Evolutionary conservation across 23 tunicate genomes (phyloP).

Genomic region (Oikopleura dioica): DNA sequence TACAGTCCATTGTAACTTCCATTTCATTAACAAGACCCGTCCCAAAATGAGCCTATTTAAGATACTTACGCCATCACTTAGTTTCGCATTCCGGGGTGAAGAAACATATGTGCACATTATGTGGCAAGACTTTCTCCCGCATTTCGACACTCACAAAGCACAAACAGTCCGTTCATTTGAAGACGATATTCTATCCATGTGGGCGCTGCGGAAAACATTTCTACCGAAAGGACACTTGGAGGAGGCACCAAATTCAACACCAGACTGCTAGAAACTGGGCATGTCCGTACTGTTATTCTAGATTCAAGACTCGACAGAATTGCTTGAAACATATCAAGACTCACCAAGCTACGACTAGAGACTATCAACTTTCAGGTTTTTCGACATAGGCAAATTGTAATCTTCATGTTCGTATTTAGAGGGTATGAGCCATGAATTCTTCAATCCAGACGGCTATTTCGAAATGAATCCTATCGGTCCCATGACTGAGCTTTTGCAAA

Average conservation of each 20-base stretch:
- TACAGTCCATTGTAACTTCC: no score
- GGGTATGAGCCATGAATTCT: no score
- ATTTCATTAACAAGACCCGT: no score
- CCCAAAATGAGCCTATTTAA: no score
- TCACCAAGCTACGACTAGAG: background rate
- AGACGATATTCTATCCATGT: no score
- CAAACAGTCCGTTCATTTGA: background rate
- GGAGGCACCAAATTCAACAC: background rate
- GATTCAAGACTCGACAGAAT: background rate
- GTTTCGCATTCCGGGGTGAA: background rate
- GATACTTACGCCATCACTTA: background rate
- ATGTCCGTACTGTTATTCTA: conserved; percentile 1
- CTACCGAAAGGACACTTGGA: background rate
- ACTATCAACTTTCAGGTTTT: no score
- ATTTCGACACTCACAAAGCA: background rate
- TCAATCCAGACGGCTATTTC: no score
- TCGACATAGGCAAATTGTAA: no score
- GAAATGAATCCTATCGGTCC: background rate
- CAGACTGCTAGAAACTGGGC: background rate
- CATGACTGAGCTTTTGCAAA: conserved; percentile 5
- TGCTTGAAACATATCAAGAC: conserved; percentile 2
- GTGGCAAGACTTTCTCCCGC: background rate
- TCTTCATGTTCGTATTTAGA: no score
- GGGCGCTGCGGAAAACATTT: background rate
- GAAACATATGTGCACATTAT: background rate